Base-by-base conservation (phyloP, 2,113 vertebrate species). In the Brachyhypopomus gauderio region DNA sequence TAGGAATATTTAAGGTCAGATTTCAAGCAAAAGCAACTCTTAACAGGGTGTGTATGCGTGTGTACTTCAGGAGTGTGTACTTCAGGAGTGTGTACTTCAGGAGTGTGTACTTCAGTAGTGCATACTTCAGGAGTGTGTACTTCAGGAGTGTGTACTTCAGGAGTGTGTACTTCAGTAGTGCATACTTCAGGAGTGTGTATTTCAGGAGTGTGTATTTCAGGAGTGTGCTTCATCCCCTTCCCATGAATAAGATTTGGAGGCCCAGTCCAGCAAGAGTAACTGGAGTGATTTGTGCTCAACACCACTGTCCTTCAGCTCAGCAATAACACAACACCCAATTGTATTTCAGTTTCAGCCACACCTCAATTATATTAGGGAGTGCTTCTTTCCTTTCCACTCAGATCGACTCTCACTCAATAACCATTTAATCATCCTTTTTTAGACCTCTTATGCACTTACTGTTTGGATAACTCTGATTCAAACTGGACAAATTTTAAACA, bases 241-340 rank as follows among this genome's bases (percentile, higher is more conserved):
- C 38, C 48, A 45, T 41, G 38, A 12, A 64, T 36, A 45, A 66
- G 75, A 66, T 66, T 77, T n/a, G 75, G 62, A 48, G 22, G 60
- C 60, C 4, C 56, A 52, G 27, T 66, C 22, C 74, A 66, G 22
- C 9, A 16, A 48, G 60, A 77, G 63, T 77, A 77, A 77, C 64
- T 59, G 64, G 75, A 20, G 14, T 3, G n/a, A 27, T 66, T 60
- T 3, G 17, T 9, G 16, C 34, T 36, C 64, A 38, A 36, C 36
- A 38, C 64, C 64, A 67, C 64, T 22, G 36, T 67, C 62, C 74
- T 23, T 52, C 72, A 73, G 41, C 48, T 73, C 23, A 20, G 36
- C n/a, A 27, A 30, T 38, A 67, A 41, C 17, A 67, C 17, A 11
- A 60, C 34, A 74, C 1, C 23, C 52, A 48, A 66, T 23, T 38